Conservation (phyloP, 2,113 vertebrate species). For the Nematolebias whitei region DNA sequence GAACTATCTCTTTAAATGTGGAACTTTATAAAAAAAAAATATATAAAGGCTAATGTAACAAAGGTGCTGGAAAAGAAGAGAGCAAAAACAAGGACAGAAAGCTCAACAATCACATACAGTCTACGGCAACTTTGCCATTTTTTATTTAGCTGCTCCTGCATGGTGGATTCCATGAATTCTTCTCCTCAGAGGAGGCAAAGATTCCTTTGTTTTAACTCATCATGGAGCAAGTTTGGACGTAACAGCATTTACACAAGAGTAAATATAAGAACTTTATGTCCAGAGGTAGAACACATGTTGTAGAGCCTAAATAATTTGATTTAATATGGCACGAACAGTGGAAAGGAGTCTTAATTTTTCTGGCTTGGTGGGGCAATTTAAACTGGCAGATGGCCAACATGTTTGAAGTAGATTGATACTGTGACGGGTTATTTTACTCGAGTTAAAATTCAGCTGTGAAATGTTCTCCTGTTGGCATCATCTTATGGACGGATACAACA, state of each 20-base stretch:
- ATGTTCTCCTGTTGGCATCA: conserved; percentile 12
- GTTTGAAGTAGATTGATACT: conserved; percentile 15
- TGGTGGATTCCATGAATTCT: conserved; percentile 79
- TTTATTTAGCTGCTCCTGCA: conserved; percentile 56
- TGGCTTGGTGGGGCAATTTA: conserved; percentile 34
- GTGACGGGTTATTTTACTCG: too few relatives aligned
- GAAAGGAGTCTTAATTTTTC: conserved; percentile 45
- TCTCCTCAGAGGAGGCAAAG: conserved; percentile 71
- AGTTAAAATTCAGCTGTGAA: not conserved
- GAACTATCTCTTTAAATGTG: too few relatives aligned
- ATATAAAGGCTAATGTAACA: too few relatives aligned
- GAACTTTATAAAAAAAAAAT: too few relatives aligned
- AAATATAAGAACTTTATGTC: conserved; percentile 54
- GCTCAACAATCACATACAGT: conserved; percentile 74
- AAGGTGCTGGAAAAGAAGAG: conserved; percentile 22
- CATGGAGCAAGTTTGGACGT: conserved; percentile 56
- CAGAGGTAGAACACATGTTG: conserved; percentile 56
- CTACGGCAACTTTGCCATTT: conserved; percentile 74
- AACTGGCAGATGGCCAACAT: conserved; percentile 3
- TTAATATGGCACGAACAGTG: conserved; percentile 31
- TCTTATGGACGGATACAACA: conserved; percentile 14
- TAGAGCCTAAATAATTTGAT: conserved; percentile 35
- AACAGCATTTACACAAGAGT: conserved; percentile 76
- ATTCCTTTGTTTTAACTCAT: conserved; percentile 71
- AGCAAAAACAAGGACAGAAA: conserved; percentile 54